Evolutionary conservation across 2,888 invertebrate genomes (phyloP).

Genomic region (Acleris emargana): DNA sequence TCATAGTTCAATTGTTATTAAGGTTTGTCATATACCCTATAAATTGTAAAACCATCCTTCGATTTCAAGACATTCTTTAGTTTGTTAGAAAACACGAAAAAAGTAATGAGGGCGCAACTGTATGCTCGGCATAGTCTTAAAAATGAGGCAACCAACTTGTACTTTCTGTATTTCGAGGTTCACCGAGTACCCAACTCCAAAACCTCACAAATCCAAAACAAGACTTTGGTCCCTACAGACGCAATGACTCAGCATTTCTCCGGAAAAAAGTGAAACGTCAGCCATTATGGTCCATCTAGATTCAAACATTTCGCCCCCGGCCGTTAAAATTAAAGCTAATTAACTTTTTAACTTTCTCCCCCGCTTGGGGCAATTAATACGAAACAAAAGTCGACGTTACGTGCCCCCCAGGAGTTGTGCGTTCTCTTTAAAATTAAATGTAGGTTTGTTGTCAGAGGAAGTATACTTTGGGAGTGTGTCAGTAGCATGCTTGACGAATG

Average conservation of each 20-base stretch:
- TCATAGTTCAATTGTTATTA: no score
- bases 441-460: conserved; percentile 25
- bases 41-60: no score
- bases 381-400: conserved; percentile 74
- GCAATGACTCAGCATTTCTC: conserved; percentile 28
- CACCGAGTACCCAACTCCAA: conserved; percentile 13
- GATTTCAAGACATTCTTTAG: no score
- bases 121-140: no score
- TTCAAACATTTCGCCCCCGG: conserved; percentile 50
- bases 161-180: conserved; percentile 14
- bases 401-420: conserved; percentile 63
- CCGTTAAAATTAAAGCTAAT: conserved; percentile 77
- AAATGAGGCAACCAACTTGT: not conserved
- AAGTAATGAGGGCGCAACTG: no score
- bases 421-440: conserved; percentile 41
- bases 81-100: no score
- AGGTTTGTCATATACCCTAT: no score
- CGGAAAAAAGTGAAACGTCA: conserved; percentile 37
- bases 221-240: conserved; percentile 28
- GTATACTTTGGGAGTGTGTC: conserved; percentile 22
- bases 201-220: conserved; percentile 5
- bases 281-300: conserved; percentile 52
- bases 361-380: conserved; percentile 70
- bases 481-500: no score
- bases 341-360: conserved; percentile 71